These are phyloP conservation scores for Galerucella pusilla DNA, from an alignment of 2,888 invertebrate genomes.

Conservation along the genomic window DNA sequence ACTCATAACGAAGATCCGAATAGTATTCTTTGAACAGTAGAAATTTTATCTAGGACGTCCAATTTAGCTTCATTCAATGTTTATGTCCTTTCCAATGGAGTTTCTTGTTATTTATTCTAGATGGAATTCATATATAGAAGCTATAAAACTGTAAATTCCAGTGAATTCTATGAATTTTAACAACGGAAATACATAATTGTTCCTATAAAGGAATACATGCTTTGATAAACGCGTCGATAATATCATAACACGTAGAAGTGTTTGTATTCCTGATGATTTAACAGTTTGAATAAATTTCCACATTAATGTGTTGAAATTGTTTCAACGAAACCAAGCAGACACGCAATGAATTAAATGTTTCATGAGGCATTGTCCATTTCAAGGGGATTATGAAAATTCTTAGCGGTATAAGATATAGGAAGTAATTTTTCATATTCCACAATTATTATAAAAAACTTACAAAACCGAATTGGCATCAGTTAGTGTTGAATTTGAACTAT, in stretches of 20 bases:
- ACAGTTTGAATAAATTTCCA: slow-evolving; percentile 17
- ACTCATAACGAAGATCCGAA: no score
- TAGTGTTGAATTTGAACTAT: no score
- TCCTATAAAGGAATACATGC: slow-evolving; percentile 8
- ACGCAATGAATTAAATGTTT: slow-evolving; percentile 12
- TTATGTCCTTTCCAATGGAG: no score
- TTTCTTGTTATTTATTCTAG: no score
- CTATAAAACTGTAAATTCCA: not conserved
- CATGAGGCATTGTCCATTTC: not conserved
- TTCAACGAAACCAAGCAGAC: not conserved
- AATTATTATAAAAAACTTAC: no score
- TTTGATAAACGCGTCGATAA: slow-evolving; percentile 11
- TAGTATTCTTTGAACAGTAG: no score
- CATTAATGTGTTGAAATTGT: slow-evolving; percentile 15
- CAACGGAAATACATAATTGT: slow-evolving; percentile 1
- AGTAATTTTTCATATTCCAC: no score
- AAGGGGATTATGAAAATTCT: not conserved
- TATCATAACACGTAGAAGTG: slow-evolving; percentile 12
- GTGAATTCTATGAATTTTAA: not conserved
- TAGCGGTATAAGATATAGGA: not conserved
- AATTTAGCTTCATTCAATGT: no score
- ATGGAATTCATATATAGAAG: not conserved
- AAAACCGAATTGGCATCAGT: no score
- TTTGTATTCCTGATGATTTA: slow-evolving; percentile 19
- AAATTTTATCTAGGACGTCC: no score